Base-by-base conservation (phyloP, 1,140 invertebrate genomes). In the Cydia amplana region DNA sequence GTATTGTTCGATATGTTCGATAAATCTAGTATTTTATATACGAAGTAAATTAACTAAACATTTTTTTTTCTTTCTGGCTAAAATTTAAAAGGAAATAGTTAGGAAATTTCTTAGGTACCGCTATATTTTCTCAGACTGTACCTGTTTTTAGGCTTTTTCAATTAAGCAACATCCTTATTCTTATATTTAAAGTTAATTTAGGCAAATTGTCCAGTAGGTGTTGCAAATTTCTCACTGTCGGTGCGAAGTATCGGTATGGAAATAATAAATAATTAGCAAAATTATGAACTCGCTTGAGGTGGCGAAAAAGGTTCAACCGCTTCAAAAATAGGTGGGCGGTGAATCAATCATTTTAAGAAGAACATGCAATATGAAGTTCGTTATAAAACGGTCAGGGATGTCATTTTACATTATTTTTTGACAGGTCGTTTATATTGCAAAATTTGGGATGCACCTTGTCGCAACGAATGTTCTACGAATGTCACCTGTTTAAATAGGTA, bases 181-280 rank as follows among this genome's bases (percentile, higher is more conserved):
- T 82, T 83, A 78, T 77, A 80, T 76, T 81, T 82, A 79, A 79
- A 82, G 77, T 78, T 79, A 80, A 83, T 82, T 85, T 82, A 79
- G 79, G 77, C 77, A 82, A 81, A 84, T 84, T 82, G 78, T 75
- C 65, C 65, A 76, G 74, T 77, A 75, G 49, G 74, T 63, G 43
- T 70, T 51, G 67, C 70, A 72, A 72, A 75, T 77, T 74, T 74
- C 46, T 63, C 36, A 36, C 46, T 12, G 28, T 51, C 16, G 36
- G 36, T 40, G 36, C 4, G 14, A 67, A 16, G 64, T 36, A 16
- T 67, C 64, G 2, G 64, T 70, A 70, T 70, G 65, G 65, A 70
- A 18, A 36, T 70, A 40, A 70, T 18, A 70, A 70, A 70, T 70
- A 36, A 70, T 36, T 70, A 60, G 55, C 10, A 20, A 60, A 60